Evolutionary conservation across 2,888 invertebrate species (phyloP).

Genomic region (Acleris cristana): DNA sequence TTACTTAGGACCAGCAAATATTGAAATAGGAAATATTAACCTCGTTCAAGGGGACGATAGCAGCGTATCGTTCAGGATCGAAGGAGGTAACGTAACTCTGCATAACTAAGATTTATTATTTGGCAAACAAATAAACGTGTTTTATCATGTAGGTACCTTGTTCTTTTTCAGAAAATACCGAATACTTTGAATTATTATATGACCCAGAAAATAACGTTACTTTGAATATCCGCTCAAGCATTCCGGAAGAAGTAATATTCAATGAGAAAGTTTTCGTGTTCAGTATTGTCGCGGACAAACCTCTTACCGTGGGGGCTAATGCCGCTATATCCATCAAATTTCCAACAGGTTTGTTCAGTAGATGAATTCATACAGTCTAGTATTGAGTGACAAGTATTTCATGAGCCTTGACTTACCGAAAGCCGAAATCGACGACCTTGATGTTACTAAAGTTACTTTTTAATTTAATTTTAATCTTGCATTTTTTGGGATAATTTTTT

Average conservation of each 20-base stretch:
- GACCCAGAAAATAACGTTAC: slow-evolving; percentile 46
- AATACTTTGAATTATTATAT: slow-evolving; percentile 53
- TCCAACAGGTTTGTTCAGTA: slow-evolving; percentile 49
- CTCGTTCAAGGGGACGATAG: slow-evolving; percentile 61
- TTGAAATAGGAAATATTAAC: slow-evolving; percentile 54
- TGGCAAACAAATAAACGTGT: background rate
- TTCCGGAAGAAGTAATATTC: slow-evolving; percentile 65
- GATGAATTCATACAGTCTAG: background rate
- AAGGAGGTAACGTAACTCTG: slow-evolving; percentile 58
- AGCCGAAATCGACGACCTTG: too few species aligned
- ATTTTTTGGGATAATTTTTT: too few species aligned
- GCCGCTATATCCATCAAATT: slow-evolving; percentile 58
- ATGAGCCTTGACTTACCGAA: too few species aligned
- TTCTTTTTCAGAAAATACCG: slow-evolving; percentile 55
- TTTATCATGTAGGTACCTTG: background rate
- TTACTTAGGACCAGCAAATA: slow-evolving; percentile 45
- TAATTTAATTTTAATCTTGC: too few species aligned
- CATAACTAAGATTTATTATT: too few species aligned
- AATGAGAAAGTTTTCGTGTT: slow-evolving; percentile 62
- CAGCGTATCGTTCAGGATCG: slow-evolving; percentile 56
- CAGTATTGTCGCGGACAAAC: slow-evolving; percentile 59
- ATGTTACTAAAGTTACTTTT: too few species aligned
- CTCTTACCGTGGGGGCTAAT: slow-evolving; percentile 57
- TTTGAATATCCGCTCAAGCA: slow-evolving; percentile 47
- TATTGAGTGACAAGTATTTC: too few species aligned